Percentiles rank a stretch among this genome's conserved stretches.
Evolutionary conservation across 2,888 invertebrate genomes (phyloP).

Genomic region (Mesochorus sp.): DNA sequence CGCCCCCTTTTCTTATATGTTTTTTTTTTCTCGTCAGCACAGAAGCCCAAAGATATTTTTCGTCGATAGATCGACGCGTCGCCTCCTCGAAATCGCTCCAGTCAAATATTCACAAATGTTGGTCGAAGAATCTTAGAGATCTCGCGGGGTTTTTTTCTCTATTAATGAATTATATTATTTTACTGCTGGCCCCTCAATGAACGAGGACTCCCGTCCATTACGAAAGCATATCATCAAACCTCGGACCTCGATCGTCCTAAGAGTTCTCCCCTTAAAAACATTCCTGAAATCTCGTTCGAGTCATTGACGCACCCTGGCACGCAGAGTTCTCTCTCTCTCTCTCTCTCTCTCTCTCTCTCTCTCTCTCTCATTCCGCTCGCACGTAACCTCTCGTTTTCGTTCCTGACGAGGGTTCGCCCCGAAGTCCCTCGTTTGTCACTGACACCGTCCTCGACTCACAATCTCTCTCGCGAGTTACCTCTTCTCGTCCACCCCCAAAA

Average conservation of each 20-base stretch:
- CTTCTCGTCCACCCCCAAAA: no score
- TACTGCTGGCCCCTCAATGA: constrained; percentile 28
- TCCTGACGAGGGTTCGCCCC: constrained; percentile 69
- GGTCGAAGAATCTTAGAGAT: constrained; percentile 6
- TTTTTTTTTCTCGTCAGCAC: constrained; percentile 70
- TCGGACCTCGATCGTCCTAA: constrained; percentile 34
- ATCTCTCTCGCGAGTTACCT: no score
- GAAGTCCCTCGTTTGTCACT: constrained; percentile 75
- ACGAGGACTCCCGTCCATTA: constrained; percentile 6
- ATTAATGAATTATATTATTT: constrained; percentile 32
- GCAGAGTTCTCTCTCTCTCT: neutral
- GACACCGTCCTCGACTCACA: constrained; percentile 64
- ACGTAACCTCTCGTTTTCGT: no score
- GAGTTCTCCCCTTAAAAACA: constrained; percentile 72
- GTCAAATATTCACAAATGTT: no score
- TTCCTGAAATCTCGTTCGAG: constrained; percentile 69
- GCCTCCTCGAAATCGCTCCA: no score
- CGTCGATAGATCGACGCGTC: constrained; percentile 13
- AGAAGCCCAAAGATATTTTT: constrained; percentile 47
- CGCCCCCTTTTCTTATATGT: no score
- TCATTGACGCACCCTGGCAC: constrained; percentile 67
- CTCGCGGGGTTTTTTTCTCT: constrained; percentile 9
- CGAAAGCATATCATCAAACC: constrained; percentile 1
- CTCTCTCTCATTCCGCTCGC: neutral
- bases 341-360: constrained; percentile 52